phyloP scores from a whole-genome alignment of 1,140 invertebrate species.

The Limonius californicus region DNA sequence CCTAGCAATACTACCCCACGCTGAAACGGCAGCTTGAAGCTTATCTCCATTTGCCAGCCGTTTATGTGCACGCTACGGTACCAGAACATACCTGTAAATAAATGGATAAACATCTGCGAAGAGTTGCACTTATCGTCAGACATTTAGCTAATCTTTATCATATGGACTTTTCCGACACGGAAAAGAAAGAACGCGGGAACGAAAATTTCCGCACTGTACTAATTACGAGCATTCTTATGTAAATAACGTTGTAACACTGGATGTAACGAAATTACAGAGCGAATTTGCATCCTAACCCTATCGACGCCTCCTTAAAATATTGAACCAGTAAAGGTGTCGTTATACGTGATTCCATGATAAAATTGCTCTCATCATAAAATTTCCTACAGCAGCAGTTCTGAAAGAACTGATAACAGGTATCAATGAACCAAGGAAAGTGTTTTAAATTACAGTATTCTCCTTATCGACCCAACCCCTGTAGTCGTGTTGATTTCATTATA shows the following conservation, averaged over 20 bases:
- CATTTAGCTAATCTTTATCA: too few relatives aligned
- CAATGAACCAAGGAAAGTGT: constrained; percentile 8
- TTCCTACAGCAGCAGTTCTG: constrained; percentile 3
- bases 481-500: constrained; percentile 12
- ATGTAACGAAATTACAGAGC: not conserved
- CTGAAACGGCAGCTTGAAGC: not conserved
- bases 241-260: not conserved
- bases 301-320: not conserved
- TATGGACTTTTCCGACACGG: too few relatives aligned
- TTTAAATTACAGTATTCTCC: constrained; percentile 10
- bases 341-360: not conserved
- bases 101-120: constrained; percentile 3
- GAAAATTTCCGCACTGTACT: not conserved
- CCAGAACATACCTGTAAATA: constrained; percentile 2
- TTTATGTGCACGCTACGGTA: constrained; percentile 2
- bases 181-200: too few relatives aligned
- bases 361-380: not conserved
- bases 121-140: not conserved
- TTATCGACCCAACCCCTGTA: constrained; percentile 4
- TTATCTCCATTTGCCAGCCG: constrained; percentile 6
- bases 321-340: not conserved
- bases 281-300: not conserved
- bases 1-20: too few relatives aligned
- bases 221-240: not conserved
- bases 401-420: constrained; percentile 10